These are phyloP conservation scores for Protaetia brevitarsis DNA, from an alignment of 1,140 invertebrate species.

Conservation along the genomic window DNA sequence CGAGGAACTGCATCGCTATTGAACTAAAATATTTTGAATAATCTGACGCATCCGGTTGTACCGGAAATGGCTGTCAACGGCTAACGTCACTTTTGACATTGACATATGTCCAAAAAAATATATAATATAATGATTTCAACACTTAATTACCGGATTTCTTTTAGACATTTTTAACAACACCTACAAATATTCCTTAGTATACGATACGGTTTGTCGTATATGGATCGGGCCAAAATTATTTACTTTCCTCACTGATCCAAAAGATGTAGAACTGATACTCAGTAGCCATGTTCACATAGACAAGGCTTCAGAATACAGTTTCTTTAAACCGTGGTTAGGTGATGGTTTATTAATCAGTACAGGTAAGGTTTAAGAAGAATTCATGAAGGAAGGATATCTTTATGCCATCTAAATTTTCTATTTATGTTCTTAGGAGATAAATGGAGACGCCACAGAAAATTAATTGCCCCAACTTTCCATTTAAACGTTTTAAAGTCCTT, in stretches of 20 bases:
- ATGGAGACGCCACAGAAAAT: conserved; percentile 76
- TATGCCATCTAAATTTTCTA: conserved; percentile 29
- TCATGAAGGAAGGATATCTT: neutral
- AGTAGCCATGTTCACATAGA: conserved; percentile 79
- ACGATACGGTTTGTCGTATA: conserved; percentile 39
- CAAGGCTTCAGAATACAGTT: conserved; percentile 74
- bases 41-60: no score
- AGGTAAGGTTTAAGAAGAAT: no score
- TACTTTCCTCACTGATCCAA: conserved; percentile 68
- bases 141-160: no score
- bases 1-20: no score
- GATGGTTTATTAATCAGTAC: conserved; percentile 80
- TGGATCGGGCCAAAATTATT: conserved; percentile 75
- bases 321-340: conserved; percentile 88
- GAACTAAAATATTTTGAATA: no score
- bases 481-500: conserved; percentile 79
- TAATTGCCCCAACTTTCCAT: conserved; percentile 81
- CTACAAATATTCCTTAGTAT: neutral
- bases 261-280: conserved; percentile 70
- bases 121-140: no score
- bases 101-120: no score
- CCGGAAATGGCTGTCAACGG: no score
- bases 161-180: conserved; percentile 2
- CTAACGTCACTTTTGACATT: no score
- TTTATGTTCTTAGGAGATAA: conserved; percentile 61